Percentiles rank a stretch among this genome's conserved stretches.
phyloP scores from a whole-genome alignment of 2,888 invertebrate species.

The Epinotia ramella region DNA sequence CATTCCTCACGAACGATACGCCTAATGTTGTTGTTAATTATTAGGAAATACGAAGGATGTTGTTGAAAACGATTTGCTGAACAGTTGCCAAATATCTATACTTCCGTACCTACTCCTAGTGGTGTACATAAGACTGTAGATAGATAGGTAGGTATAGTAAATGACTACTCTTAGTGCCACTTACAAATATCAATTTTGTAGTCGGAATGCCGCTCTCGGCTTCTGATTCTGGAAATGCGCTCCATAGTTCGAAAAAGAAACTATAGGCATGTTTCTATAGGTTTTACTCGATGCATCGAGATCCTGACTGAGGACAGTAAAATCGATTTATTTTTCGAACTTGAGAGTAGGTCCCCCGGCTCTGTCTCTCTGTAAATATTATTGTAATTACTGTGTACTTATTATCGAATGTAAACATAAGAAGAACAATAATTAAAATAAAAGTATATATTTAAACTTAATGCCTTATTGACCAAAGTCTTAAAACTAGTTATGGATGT shows the following conservation, averaged over 20 bases:
- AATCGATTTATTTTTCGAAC: background rate
- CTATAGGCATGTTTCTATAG: background rate
- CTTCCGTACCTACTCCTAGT: slow-evolving; percentile 46
- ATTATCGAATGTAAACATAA: slow-evolving; percentile 79
- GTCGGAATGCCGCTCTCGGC: slow-evolving; percentile 55
- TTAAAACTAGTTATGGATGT: slow-evolving; percentile 83
- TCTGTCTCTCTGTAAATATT: slow-evolving; percentile 71
- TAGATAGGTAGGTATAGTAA: slow-evolving; percentile 68
- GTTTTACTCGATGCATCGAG: background rate
- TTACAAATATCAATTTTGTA: slow-evolving; percentile 71
- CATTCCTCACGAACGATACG: background rate
- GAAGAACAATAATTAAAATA: slow-evolving; percentile 84
- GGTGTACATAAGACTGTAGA: slow-evolving; percentile 74
- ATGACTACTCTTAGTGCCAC: slow-evolving; percentile 59
- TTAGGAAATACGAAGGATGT: slow-evolving; percentile 39
- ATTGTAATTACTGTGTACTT: slow-evolving; percentile 74
- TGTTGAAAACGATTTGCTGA: slow-evolving; percentile 40
- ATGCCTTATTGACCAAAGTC: slow-evolving; percentile 86
- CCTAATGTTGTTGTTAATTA: slow-evolving; percentile 42
- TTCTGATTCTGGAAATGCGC: slow-evolving; percentile 27
- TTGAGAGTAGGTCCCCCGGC: slow-evolving; percentile 7
- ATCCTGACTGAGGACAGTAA: background rate
- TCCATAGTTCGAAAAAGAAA: slow-evolving; percentile 5
- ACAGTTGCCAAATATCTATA: slow-evolving; percentile 68
- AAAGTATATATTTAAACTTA: slow-evolving; percentile 82